Percentiles rank a stretch among this genome's conserved stretches.
Conservation (phyloP, 2,888 invertebrate species). For the Auanema sp. region DNA sequence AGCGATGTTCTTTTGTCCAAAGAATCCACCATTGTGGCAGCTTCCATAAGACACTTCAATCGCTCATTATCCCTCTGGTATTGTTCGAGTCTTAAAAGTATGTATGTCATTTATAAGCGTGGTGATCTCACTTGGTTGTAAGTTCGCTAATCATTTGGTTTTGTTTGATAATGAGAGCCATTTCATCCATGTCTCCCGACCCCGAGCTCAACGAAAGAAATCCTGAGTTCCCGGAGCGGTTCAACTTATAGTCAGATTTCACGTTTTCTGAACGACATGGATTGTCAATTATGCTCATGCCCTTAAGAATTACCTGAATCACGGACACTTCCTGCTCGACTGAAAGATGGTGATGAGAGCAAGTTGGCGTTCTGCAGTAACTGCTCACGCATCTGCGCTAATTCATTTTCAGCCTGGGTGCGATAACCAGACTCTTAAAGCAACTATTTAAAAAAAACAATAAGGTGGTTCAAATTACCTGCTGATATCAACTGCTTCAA, state of each 20-base stretch:
- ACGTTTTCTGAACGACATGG: background rate
- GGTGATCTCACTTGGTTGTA: conserved; percentile 18
- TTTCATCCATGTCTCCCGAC: conserved; percentile 35
- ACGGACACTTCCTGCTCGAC: conserved; percentile 18
- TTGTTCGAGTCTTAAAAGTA: conserved; percentile 33
- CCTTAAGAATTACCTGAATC: background rate
- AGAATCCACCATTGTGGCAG: conserved; percentile 39
- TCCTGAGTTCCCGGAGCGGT: background rate
- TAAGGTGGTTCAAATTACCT: conserved; percentile 1
- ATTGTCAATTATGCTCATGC: background rate
- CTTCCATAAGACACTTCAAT: conserved; percentile 40
- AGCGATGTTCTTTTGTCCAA: conserved; percentile 44
- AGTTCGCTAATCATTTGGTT: conserved; percentile 47
- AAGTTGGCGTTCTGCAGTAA: conserved; percentile 53
- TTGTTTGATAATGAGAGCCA: conserved; percentile 47
- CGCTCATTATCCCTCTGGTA: conserved; percentile 42
- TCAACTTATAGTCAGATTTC: background rate
- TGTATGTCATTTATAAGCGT: background rate
- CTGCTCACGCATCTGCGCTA: conserved; percentile 52
- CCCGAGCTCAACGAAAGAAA: background rate
- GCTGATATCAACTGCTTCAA: background rate
- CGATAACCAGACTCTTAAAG: conserved; percentile 36
- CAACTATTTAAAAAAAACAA: background rate
- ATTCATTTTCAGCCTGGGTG: conserved; percentile 38
- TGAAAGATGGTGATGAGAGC: conserved; percentile 45